Evolutionary conservation across 2,113 vertebrate genomes (phyloP), one percentile per base, ranked within the genome.

Genomic region (Gulo gulo): DNA sequence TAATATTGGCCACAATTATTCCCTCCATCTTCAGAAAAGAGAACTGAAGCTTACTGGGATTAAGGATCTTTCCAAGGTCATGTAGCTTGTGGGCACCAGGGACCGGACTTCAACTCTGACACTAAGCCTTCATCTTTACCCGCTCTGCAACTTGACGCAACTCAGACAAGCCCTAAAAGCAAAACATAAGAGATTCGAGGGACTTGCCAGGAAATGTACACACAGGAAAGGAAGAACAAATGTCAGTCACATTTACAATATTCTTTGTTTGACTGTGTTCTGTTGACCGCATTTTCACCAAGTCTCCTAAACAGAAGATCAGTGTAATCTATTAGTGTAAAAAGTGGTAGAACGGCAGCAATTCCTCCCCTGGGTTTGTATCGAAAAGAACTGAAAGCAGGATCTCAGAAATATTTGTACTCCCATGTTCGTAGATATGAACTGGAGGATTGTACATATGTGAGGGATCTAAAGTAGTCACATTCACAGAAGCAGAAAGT

Each of bases 61-160:
- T 10, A 81, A 95, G 92, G 31, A 24, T 90, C 52, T 73, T 84
- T 67, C 57, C 93, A 91, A 81, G 89, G 92, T 85, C 89, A 71
- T 74, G 80, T 24, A 91, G 67, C 57, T 47, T 50, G 73, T 7
- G 71, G 71, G 71, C 61, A 84, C 26, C 39, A 81, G 69, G 61
- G 42, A 79, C 23, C 6, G 36, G 85, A 71, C 76, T 83, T 95
- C 52, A 90, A 52, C 50, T 89, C 34, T 21, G 61, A 93, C 79
- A 63, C 0, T 6, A 52, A 39, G 45, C 26, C 61, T 31, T 4
- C 2, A 36, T 26, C 36, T 83, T 24, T 7, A 82, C 23, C 59
- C 20, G 16, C 24, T 78, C 13, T 10, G 31, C 45, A 39, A 29
- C 36, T n/a, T 0, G 0, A 76, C 1, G 21, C 31, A 36, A 81